Evolutionary conservation across 2,888 invertebrate species (phyloP).

Genomic region (Luffia ferchaultella): DNA sequence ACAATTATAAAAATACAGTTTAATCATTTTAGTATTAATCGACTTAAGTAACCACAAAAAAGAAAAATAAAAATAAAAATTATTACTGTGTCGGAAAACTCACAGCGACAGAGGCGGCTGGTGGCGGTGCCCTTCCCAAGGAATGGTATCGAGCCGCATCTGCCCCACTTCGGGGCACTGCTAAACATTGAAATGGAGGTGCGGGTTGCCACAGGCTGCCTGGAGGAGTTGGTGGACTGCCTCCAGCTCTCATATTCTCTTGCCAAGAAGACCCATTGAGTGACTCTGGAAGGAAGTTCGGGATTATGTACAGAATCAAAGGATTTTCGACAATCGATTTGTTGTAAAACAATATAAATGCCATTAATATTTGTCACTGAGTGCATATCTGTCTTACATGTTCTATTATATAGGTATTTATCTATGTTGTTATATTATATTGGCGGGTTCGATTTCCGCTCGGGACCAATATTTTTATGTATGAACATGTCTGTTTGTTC

Average conservation of each 20-base stretch:
- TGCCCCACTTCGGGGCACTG: slow-evolving; percentile 18
- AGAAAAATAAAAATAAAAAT: too few species aligned
- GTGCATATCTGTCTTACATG: background rate
- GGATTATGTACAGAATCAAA: too few species aligned
- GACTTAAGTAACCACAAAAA: too few species aligned
- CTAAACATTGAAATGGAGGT: slow-evolving; percentile 49
- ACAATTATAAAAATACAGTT: too few species aligned
- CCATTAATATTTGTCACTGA: too few species aligned
- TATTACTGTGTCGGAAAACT: too few species aligned
- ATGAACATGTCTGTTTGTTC: too few species aligned
- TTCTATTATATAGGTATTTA: background rate
- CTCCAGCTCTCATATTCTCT: slow-evolving; percentile 22
- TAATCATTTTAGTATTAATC: too few species aligned
- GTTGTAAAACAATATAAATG: too few species aligned
- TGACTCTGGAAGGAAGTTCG: slow-evolving; percentile 24
- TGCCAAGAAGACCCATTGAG: slow-evolving; percentile 29
- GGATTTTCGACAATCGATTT: too few species aligned
- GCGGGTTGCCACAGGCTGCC: slow-evolving; percentile 54
- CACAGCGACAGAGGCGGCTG: background rate
- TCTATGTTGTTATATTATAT: slow-evolving; percentile 22
- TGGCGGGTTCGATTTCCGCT: too few species aligned
- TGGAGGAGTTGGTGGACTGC: slow-evolving; percentile 41
- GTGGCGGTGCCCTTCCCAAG: slow-evolving; percentile 38
- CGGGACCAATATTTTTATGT: too few species aligned
- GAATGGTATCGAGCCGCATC: slow-evolving; percentile 43